Conservation (phyloP, 2,113 vertebrate genomes). For the Conger conger region DNA sequence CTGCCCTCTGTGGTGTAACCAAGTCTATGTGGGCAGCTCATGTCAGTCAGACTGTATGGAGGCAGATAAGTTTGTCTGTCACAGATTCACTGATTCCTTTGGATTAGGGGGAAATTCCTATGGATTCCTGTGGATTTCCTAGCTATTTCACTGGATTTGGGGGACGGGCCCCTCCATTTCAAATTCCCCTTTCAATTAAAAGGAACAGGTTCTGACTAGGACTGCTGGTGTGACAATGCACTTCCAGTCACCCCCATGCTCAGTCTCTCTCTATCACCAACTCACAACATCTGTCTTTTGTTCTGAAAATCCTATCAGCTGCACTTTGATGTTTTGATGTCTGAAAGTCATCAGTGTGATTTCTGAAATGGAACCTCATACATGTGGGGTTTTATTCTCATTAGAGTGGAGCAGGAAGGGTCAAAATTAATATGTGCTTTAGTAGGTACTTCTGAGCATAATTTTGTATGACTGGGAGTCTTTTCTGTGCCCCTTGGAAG, state of each 20-base stretch:
- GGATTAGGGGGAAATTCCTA: no score
- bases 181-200: slow-evolving; percentile 59
- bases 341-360: slow-evolving; percentile 57
- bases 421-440: not conserved
- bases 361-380: slow-evolving; percentile 63
- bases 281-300: slow-evolving; percentile 69
- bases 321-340: slow-evolving; percentile 61
- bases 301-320: slow-evolving; percentile 67
- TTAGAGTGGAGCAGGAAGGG: not conserved
- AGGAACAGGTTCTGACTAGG: slow-evolving; percentile 40
- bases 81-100: slow-evolving; percentile 60
- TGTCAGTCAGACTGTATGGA: not conserved
- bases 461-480: not conserved
- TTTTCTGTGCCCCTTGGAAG: not conserved
- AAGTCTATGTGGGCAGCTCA: not conserved
- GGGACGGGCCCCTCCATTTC: slow-evolving; percentile 62
- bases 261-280: slow-evolving; percentile 41
- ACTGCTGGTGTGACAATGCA: slow-evolving; percentile 51
- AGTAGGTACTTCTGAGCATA: not conserved
- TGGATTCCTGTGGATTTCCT: no score
- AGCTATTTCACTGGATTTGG: slow-evolving; percentile 67
- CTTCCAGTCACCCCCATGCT: slow-evolving; percentile 30
- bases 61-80: slow-evolving; percentile 29
- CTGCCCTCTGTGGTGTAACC: not conserved
- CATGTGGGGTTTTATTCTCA: slow-evolving; percentile 46